Conservation (phyloP, 37 sponge, comb jelly and placozoan species). For the Hexactinellida sp. region DNA sequence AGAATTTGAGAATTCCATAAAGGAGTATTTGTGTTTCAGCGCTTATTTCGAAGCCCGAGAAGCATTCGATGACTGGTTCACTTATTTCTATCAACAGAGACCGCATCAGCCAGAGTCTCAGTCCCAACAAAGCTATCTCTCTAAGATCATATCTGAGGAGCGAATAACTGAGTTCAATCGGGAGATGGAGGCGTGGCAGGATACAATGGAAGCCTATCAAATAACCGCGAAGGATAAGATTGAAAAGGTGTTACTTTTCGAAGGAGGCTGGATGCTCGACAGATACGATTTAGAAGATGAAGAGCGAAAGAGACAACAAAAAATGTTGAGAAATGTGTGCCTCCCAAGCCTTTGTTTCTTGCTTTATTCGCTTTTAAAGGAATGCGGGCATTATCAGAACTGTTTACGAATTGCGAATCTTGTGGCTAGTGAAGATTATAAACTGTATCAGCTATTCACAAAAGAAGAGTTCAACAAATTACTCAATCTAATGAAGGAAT, state of each 20-base stretch:
- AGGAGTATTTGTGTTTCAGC: conserved; percentile 14
- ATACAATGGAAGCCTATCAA: not conserved
- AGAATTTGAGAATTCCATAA: not conserved
- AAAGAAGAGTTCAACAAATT: not conserved
- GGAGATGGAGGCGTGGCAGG: not conserved
- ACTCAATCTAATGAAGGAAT: not conserved
- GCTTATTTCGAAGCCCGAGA: not conserved
- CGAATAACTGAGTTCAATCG: not conserved
- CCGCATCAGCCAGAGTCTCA: not conserved
- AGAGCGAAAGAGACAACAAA: not conserved
- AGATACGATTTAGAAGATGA: not conserved
- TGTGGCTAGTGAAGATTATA: not conserved
- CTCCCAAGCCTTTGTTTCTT: not conserved
- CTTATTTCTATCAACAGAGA: not conserved
- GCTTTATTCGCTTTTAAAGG: not conserved
- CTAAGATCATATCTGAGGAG: not conserved
- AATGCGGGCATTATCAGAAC: not conserved
- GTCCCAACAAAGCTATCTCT: not conserved
- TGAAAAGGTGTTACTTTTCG: conserved; percentile 12
- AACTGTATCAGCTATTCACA: not conserved
- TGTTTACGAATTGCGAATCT: not conserved
- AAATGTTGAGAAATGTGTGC: not conserved
- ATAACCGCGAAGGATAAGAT: not conserved
- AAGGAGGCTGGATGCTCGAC: not conserved
- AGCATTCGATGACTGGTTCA: not conserved